Evolutionary conservation across 2,888 invertebrate species (phyloP).

Genomic region (Taphrorychus bicolor): DNA sequence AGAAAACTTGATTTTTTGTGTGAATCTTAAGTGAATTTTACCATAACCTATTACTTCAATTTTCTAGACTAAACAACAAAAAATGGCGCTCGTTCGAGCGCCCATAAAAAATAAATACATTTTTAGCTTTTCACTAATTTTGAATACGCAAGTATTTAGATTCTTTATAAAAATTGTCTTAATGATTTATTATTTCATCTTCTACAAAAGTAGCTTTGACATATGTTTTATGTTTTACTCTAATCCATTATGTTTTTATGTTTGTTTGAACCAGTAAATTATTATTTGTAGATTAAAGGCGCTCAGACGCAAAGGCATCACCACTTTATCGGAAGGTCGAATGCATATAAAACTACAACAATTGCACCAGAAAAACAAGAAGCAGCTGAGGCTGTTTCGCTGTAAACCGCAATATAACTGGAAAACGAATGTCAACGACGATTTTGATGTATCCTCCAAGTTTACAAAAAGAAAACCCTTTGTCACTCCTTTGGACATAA

Average conservation of each 20-base stretch:
- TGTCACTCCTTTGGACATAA: slow-evolving; percentile 69
- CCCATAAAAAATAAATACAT: too few species aligned
- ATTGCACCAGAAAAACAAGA: slow-evolving; percentile 65
- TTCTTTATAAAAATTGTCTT: too few species aligned
- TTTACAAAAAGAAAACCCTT: slow-evolving; percentile 56
- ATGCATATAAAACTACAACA: slow-evolving; percentile 72
- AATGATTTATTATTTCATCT: background rate
- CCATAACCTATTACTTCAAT: too few species aligned
- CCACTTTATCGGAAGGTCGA: slow-evolving; percentile 67
- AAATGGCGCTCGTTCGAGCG: too few species aligned
- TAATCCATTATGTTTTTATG: too few species aligned
- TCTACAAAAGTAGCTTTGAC: background rate
- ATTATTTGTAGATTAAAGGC: slow-evolving; percentile 67
- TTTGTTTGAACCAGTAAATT: too few species aligned
- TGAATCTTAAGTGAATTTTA: too few species aligned
- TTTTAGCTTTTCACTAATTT: too few species aligned
- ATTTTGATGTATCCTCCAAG: slow-evolving; percentile 26
- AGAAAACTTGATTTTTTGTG: too few species aligned
- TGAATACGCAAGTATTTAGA: too few species aligned
- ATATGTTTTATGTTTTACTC: background rate
- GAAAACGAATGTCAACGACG: slow-evolving; percentile 46
- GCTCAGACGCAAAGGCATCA: slow-evolving; percentile 75
- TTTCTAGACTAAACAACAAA: too few species aligned
- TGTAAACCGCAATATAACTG: slow-evolving; percentile 53
- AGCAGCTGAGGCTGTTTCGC: slow-evolving; percentile 60